These are phyloP conservation scores for Elephas maximus DNA, from an alignment of 2,113 vertebrate species.

Conservation along the genomic window DNA sequence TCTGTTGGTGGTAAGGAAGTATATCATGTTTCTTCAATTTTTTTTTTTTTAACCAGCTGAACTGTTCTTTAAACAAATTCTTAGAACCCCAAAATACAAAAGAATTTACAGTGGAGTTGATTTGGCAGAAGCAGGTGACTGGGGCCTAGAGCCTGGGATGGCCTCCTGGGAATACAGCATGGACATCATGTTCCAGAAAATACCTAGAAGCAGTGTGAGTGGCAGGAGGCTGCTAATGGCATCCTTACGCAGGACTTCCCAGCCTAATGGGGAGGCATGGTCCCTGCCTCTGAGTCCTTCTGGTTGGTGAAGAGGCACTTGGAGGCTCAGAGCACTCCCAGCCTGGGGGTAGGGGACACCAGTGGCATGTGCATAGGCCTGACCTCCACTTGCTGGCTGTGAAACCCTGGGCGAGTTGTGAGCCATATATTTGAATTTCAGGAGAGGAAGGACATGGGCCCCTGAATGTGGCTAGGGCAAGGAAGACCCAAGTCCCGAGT, in stretches of 20 bases:
- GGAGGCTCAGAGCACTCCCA: background rate
- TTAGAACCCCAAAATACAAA: background rate
- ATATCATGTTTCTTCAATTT: background rate
- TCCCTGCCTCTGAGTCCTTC: background rate
- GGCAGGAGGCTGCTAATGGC: background rate
- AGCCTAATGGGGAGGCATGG: rapidly evolving
- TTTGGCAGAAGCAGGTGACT: background rate
- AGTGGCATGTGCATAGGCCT: background rate
- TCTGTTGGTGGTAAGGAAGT: background rate
- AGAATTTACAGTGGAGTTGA: background rate
- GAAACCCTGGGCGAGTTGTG: background rate
- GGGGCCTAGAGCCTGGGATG: background rate
- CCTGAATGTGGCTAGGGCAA: background rate
- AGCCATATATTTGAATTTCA: background rate
- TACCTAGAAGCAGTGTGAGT: background rate
- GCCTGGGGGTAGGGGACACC: background rate
- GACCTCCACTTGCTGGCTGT: background rate
- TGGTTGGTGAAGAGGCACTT: background rate
- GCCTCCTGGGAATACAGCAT: background rate
- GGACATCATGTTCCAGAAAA: background rate
- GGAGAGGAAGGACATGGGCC: background rate
- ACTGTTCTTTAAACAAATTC: constrained; percentile 11
- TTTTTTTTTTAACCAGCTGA: background rate
- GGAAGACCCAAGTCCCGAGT: background rate
- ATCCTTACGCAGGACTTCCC: background rate